Percentiles rank a stretch among this genome's conserved stretches.
Conservation (phyloP, 2,113 vertebrate genomes). For the Athene cunicularia region DNA sequence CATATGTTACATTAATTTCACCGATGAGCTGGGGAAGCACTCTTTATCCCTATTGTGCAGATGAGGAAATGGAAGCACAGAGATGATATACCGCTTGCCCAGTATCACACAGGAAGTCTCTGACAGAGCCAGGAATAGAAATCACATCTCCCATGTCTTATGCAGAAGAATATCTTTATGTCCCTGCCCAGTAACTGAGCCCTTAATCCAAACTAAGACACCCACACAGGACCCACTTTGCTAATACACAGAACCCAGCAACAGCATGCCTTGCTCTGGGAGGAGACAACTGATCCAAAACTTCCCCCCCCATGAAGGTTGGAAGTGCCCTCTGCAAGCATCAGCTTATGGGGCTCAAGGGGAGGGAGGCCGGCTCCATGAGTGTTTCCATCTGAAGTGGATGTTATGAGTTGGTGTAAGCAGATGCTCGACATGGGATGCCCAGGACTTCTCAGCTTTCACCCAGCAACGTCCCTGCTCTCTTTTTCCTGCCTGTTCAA, state of each 20-base stretch:
- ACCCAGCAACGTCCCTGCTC: background rate
- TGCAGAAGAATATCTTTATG: constrained; percentile 50
- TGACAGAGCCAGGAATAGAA: constrained; percentile 67
- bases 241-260: background rate
- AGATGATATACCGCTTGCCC: constrained; percentile 45
- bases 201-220: constrained; percentile 63
- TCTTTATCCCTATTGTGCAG: constrained; percentile 65
- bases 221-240: constrained; percentile 42
- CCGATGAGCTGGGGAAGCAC: constrained; percentile 63
- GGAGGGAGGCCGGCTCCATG: background rate
- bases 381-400: constrained; percentile 28
- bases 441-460: constrained; percentile 64
- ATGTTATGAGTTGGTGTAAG: constrained; percentile 62
- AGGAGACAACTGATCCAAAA: background rate
- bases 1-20: constrained; percentile 72
- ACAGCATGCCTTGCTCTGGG: background rate
- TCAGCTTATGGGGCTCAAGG: background rate
- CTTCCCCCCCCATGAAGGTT: background rate
- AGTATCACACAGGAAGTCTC: constrained; percentile 56
- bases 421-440: constrained; percentile 1
- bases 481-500: constrained; percentile 50
- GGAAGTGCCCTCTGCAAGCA: background rate
- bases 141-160: constrained; percentile 60
- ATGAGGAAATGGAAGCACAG: constrained; percentile 63
- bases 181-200: constrained; percentile 58